Conservation (phyloP, 2,888 invertebrate genomes). For the Patella caerulea region DNA sequence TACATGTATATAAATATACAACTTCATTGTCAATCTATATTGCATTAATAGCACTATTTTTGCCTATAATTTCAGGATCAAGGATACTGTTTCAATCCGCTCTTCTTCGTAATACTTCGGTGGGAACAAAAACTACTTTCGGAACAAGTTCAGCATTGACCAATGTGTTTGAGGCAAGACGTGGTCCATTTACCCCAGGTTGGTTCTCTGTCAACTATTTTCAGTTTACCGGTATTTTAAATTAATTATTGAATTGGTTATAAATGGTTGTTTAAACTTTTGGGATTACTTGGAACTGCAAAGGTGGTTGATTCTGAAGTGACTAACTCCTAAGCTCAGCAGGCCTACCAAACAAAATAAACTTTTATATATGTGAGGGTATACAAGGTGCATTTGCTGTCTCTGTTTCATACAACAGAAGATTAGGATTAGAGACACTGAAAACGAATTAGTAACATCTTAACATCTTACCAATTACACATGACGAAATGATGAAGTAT, state of each 20-base stretch:
- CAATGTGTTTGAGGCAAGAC: conserved; percentile 55
- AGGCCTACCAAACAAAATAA: too few species aligned
- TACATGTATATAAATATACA: too few species aligned
- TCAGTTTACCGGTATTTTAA: background rate
- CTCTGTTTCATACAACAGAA: background rate
- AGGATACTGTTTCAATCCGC: background rate
- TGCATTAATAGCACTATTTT: too few species aligned
- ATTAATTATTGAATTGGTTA: background rate
- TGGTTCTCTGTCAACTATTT: background rate
- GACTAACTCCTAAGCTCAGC: too few species aligned
- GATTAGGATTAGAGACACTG: too few species aligned
- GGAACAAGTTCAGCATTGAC: conserved; percentile 15
- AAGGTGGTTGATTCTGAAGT: background rate
- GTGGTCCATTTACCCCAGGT: conserved; percentile 65
- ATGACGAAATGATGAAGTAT: too few species aligned
- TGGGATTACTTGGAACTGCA: background rate
- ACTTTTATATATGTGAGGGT: too few species aligned
- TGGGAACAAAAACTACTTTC: background rate
- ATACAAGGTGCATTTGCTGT: background rate
- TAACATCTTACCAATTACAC: too few species aligned
- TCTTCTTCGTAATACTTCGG: background rate
- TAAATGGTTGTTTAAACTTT: background rate
- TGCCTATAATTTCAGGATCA: background rate
- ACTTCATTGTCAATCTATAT: too few species aligned
- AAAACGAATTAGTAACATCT: too few species aligned